phyloP scores from a whole-genome alignment of 2,888 invertebrate genomes.

The Drosophila infuscata region DNA sequence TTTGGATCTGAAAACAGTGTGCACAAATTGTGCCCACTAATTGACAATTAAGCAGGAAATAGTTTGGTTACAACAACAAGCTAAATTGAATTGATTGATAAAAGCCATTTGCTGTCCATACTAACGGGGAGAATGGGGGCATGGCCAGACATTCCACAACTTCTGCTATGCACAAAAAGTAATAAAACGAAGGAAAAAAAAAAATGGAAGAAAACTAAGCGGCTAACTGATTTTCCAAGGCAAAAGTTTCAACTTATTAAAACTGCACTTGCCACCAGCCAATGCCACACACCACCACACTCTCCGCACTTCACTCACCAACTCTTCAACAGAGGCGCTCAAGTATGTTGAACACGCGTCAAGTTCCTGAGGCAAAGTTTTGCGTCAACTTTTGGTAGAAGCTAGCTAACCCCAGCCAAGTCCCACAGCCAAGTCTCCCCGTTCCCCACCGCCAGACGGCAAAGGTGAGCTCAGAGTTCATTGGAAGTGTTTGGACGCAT shows the following conservation, averaged over 20 bases:
- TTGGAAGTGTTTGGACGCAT: slow-evolving; percentile 45
- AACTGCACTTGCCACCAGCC: slow-evolving; percentile 72
- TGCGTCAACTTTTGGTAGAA: slow-evolving; percentile 73
- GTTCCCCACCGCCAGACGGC: slow-evolving; percentile 16
- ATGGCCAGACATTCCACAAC: slow-evolving; percentile 37
- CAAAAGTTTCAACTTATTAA: slow-evolving; percentile 79
- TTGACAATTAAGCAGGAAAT: slow-evolving; percentile 78
- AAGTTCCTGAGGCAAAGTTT: slow-evolving; percentile 78
- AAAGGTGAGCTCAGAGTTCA: slow-evolving; percentile 62
- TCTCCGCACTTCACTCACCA: slow-evolving; percentile 4
- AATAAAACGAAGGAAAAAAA: slow-evolving; percentile 6
- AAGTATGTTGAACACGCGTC: slow-evolving; percentile 81
- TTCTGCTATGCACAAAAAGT: slow-evolving; percentile 14
- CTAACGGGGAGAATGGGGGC: background rate
- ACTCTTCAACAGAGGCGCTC: slow-evolving; percentile 65
- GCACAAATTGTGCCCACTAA: slow-evolving; percentile 71
- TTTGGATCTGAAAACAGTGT: slow-evolving; percentile 56
- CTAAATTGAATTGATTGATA: slow-evolving; percentile 75
- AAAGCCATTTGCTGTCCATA: slow-evolving; percentile 54
- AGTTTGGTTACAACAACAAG: slow-evolving; percentile 58
- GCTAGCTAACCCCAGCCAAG: slow-evolving; percentile 3
- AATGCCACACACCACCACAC: slow-evolving; percentile 8
- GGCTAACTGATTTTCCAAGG: slow-evolving; percentile 77
- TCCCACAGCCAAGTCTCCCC: background rate
- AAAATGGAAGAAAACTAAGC: slow-evolving; percentile 58